Base-by-base conservation (phyloP, 2,888 invertebrate species). In the Polydrusus tereticollis region DNA sequence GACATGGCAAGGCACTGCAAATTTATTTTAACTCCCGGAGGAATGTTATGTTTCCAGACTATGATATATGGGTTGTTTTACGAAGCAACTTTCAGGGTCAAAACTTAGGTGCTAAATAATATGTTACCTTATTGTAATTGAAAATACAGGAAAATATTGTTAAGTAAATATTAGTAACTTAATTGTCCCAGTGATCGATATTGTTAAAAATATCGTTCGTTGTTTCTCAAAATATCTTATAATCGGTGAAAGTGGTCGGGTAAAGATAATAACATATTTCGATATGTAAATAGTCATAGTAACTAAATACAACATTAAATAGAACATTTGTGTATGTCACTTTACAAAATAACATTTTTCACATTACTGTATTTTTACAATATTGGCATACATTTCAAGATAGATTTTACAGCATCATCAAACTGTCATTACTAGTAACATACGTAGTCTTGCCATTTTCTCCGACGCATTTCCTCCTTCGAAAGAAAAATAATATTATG, bases 1-100 rank as follows among this genome's bases (percentile, higher is more conserved):
- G 74, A 74, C 74, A 71, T 14, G 68, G 63, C 70, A 74, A 71
- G 74, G 74, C 74, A 64, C 58, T 67, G 63, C 62, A 58, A 41
- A 74, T 74, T 71, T 74, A 74, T 74, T 70, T 74, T 60, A 52
- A 20, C 60, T 70, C 65, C 64, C 64, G 3, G 20, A 57, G 68
- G 74, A 69, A 59, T 57, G 66, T 65, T 57, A 63, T 64, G 58
- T 50, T 69, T 45, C 43, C 23, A 50, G 74, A 64, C 71, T 68
- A 64, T 71, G 74, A 73, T 62, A 62, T 69, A 73, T 73, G 26
- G 65, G 47, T 60, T 60, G 52, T 66, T 71, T 63, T 47, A 69
- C 55, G 59, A 26, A 64, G 41, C 57, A 57, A 43, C 65, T 59
- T 59, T 41, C n/a, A 47, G 18, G 23, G 21, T 41, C 59, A 43